Conservation (phyloP, 1,140 invertebrate genomes). For the Saccostrea glomerata region DNA sequence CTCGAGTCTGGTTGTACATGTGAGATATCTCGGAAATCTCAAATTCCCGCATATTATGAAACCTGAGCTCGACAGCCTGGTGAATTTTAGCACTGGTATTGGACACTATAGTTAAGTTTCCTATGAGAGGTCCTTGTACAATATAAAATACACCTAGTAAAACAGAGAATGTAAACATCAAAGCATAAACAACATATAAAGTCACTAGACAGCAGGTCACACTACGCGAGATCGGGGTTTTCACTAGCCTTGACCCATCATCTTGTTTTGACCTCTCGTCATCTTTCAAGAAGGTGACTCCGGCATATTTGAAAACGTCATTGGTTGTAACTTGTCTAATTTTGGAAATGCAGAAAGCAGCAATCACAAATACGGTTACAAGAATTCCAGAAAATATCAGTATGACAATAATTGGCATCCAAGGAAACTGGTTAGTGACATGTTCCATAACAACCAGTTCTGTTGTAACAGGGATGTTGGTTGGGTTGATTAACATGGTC, state of each 20-base stretch:
- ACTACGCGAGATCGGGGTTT: conserved; percentile 50
- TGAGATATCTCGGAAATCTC: conserved; percentile 63
- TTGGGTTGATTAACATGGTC: conserved; percentile 61
- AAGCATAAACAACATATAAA: conserved; percentile 69
- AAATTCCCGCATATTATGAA: conserved; percentile 61
- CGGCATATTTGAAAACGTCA: conserved; percentile 42
- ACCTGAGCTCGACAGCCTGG: conserved; percentile 56
- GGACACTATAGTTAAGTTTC: conserved; percentile 60
- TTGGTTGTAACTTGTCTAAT: conserved; percentile 10
- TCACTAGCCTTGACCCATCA: conserved; percentile 21
- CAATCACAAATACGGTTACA: conserved; percentile 54
- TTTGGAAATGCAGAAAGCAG: conserved; percentile 56
- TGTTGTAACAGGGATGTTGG: conserved; percentile 28
- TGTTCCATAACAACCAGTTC: neutral
- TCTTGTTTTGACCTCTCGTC: conserved; percentile 41
- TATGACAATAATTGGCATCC: conserved; percentile 64
- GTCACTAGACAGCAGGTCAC: conserved; percentile 61
- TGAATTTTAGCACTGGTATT: conserved; percentile 64
- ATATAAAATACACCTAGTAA: conserved; percentile 67
- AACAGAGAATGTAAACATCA: conserved; percentile 71
- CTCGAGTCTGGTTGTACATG: conserved; percentile 61
- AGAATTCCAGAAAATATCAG: conserved; percentile 56
- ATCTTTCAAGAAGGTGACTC: conserved; percentile 45
- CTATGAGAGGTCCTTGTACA: conserved; percentile 58
- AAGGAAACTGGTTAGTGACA: conserved; percentile 54